Conservation (phyloP, 2,888 invertebrate species). For the Drosophila rellima region DNA sequence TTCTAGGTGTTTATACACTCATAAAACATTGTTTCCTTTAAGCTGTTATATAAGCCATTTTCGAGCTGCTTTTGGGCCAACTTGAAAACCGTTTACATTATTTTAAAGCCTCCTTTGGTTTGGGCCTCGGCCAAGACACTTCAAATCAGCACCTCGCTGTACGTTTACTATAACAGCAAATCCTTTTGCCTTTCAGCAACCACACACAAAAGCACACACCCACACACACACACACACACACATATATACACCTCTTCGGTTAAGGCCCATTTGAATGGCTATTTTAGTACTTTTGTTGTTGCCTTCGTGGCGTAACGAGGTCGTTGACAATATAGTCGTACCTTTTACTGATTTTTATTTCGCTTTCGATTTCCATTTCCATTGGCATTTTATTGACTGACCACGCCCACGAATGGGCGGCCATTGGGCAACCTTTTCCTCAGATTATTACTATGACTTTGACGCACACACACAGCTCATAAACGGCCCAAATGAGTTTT, state of each 20-base stretch:
- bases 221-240: not conserved
- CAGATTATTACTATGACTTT: constrained; percentile 77
- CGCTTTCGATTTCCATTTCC: constrained; percentile 60
- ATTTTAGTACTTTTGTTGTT: constrained; percentile 34
- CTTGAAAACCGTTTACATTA: constrained; percentile 19
- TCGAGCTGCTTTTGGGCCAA: not conserved
- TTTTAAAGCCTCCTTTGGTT: constrained; percentile 41
- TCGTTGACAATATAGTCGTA: constrained; percentile 67
- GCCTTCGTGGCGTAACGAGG: constrained; percentile 30
- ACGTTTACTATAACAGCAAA: constrained; percentile 49
- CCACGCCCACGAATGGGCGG: constrained; percentile 40
- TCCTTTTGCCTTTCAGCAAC: constrained; percentile 45
- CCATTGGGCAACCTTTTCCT: constrained; percentile 58
- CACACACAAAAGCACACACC: constrained; percentile 25
- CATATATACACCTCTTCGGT: constrained; percentile 42
- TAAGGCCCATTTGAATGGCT: constrained; percentile 59
- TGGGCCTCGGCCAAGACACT: constrained; percentile 46
- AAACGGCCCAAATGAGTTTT: constrained; percentile 72
- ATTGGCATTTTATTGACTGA: constrained; percentile 73
- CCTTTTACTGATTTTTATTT: constrained; percentile 81
- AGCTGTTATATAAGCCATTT: constrained; percentile 23
- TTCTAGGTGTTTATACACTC: constrained; percentile 71
- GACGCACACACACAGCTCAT: constrained; percentile 56
- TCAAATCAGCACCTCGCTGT: constrained; percentile 26
- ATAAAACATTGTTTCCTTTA: constrained; percentile 59